phyloP scores from a whole-genome alignment of 2,113 vertebrate species.

The Gavialis gangeticus region DNA sequence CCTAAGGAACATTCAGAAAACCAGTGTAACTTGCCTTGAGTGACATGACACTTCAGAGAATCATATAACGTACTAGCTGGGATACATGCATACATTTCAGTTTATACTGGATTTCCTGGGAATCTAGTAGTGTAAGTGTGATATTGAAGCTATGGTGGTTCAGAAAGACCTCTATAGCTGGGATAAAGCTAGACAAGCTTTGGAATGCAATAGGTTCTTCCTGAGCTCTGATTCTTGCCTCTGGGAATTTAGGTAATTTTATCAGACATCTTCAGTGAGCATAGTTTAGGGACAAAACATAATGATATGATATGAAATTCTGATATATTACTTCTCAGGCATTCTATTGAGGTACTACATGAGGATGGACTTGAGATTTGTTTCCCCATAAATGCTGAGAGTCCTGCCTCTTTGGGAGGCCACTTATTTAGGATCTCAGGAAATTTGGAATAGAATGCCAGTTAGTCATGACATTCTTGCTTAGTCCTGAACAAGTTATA shows the following conservation, averaged over 20 bases:
- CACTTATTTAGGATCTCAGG: background rate
- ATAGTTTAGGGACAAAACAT: background rate
- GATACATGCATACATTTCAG: background rate
- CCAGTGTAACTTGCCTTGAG: background rate
- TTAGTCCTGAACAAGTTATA: background rate
- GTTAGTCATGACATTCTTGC: fast-evolving
- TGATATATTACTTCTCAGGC: background rate
- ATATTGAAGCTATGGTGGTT: too few species aligned
- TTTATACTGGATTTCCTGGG: background rate
- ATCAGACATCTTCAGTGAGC: background rate
- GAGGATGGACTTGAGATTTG: background rate
- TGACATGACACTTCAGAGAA: background rate
- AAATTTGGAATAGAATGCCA: background rate
- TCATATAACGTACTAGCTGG: background rate
- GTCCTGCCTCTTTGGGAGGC: background rate
- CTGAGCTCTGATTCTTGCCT: background rate
- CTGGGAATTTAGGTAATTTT: background rate
- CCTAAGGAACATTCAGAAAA: background rate
- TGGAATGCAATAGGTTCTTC: too few species aligned
- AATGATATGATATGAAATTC: background rate
- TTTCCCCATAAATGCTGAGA: background rate
- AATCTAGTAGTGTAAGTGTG: too few species aligned
- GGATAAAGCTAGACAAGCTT: too few species aligned
- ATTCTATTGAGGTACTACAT: background rate
- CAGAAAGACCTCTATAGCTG: too few species aligned